Evolutionary conservation across 1,140 invertebrate species (phyloP).

Genomic region (Neodiprion fabricii): DNA sequence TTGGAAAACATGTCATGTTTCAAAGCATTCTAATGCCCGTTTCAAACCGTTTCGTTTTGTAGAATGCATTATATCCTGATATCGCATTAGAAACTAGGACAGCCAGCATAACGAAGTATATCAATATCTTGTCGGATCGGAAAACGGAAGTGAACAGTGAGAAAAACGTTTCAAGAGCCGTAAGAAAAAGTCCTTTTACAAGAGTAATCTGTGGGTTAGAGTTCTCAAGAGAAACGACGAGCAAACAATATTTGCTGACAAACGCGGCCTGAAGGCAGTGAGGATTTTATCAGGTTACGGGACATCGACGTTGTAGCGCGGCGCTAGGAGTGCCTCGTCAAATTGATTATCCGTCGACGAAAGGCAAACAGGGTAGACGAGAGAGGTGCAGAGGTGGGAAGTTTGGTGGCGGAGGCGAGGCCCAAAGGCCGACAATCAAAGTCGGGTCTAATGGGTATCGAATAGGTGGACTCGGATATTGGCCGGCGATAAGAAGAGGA

Average conservation of each 20-base stretch:
- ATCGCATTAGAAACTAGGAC: no score
- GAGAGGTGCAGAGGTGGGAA: neutral
- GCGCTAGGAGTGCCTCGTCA: slow-evolving; percentile 2
- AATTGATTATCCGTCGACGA: slow-evolving; percentile 14
- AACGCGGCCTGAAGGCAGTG: neutral
- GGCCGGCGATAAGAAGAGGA: slow-evolving; percentile 1
- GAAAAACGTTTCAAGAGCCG: no score
- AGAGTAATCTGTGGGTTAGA: no score
- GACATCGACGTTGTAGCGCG: neutral
- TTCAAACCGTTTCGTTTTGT: no score
- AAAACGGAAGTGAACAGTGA: no score
- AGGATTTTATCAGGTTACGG: neutral
- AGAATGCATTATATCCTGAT: no score
- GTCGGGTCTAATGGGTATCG: slow-evolving; percentile 16
- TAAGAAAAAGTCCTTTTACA: no score
- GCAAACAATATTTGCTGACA: slow-evolving; percentile 6
- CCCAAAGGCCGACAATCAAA: slow-evolving; percentile 13
- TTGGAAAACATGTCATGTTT: no score
- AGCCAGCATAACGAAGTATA: no score
- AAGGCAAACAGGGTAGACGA: neutral
- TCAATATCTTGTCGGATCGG: no score
- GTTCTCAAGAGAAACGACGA: no score
- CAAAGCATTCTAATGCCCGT: no score
- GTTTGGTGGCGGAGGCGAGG: neutral
- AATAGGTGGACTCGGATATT: neutral